Evolutionary conservation across 2,113 vertebrate genomes (phyloP).

Genomic region (Gavialis gangeticus): DNA sequence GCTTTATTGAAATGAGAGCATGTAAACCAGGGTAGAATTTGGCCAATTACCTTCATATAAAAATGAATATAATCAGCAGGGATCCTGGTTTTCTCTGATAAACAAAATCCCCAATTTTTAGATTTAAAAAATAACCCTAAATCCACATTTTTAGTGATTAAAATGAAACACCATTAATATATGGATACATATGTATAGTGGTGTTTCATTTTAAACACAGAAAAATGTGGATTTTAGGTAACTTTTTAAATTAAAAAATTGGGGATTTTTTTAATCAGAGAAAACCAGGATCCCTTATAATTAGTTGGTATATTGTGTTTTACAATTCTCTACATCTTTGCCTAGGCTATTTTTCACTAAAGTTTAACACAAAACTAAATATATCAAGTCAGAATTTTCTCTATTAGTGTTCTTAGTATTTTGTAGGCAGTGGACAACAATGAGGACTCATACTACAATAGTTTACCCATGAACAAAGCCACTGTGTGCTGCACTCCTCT

Average conservation of each 20-base stretch:
- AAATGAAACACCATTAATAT: no score
- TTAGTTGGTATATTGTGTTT: fast-evolving
- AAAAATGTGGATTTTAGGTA: no score
- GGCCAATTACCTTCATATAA: neutral
- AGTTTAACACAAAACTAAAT: neutral
- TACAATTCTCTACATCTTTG: neutral
- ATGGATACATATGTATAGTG: no score
- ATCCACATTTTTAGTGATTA: no score
- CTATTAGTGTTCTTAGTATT: neutral
- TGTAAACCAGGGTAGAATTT: neutral
- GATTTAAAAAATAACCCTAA: no score
- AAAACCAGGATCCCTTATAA: neutral
- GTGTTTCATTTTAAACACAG: no score
- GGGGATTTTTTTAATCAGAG: no score
- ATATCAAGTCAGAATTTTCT: neutral
- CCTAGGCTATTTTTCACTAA: neutral
- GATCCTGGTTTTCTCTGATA: no score
- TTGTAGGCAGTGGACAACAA: neutral
- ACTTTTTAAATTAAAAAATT: no score
- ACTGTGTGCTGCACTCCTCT: neutral
- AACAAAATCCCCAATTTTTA: no score
- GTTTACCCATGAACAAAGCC: neutral
- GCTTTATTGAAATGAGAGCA: neutral
- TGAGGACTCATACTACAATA: neutral
- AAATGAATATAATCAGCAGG: neutral